A percentile compares a stretch with the other conserved stretches of the same genome.
These are phyloP conservation scores for Drosophila grimshawi DNA, from an alignment of 1,140 invertebrate species.

Conservation along the genomic window DNA sequence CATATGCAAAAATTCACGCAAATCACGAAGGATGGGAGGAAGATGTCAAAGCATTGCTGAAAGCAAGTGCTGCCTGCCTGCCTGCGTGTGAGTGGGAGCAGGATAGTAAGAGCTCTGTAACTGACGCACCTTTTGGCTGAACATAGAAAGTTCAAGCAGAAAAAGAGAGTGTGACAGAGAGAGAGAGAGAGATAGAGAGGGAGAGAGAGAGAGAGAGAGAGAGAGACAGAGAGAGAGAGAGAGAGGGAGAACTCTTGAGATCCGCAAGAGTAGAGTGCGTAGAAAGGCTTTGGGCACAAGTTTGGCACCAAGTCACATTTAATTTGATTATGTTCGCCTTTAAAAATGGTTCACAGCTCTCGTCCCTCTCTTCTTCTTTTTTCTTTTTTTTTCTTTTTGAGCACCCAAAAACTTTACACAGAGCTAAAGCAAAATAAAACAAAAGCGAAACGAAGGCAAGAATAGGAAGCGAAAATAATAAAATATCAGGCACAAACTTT, in stretches of 20 bases:
- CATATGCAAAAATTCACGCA: conserved; percentile 49
- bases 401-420: neutral
- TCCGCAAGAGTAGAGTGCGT: neutral
- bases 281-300: conserved; percentile 32
- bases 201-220: neutral
- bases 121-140: conserved; percentile 4
- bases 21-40: conserved; percentile 19
- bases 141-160: neutral
- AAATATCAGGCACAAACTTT: conserved; percentile 35
- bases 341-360: neutral
- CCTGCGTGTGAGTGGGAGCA: conserved; percentile 8
- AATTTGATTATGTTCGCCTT: conserved; percentile 58
- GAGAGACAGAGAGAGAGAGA: no score
- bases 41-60: conserved; percentile 21
- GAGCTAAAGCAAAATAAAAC: conserved; percentile 1
- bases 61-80: conserved; percentile 1
- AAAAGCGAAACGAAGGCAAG: neutral
- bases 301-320: conserved; percentile 55
- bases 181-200: no score
- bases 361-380: no score
- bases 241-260: neutral
- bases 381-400: no score
- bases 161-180: neutral
- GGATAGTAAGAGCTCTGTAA: conserved; percentile 17
- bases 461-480: conserved; percentile 1